Evolutionary conservation across 2,113 vertebrate species (phyloP).

Genomic region (Malaclemys terrapin): DNA sequence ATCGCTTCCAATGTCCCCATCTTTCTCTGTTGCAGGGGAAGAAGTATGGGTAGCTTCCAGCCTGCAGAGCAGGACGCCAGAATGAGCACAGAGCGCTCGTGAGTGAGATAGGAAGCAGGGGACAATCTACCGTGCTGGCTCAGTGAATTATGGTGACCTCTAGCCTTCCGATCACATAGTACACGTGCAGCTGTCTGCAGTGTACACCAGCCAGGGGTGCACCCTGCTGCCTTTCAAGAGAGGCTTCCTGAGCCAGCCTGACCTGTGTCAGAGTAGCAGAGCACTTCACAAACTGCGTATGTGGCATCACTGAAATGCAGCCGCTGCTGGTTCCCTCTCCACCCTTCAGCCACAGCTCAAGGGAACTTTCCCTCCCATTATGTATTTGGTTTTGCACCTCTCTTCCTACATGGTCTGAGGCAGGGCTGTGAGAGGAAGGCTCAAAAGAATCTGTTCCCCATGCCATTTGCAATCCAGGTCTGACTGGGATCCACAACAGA

Average conservation of each 20-base stretch:
- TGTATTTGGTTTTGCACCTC: not conserved
- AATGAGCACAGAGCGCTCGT: not conserved
- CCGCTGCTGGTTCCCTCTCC: not conserved
- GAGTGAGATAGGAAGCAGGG: not conserved
- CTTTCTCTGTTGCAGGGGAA: not conserved
- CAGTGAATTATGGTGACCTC: not conserved
- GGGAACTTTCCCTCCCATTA: not conserved
- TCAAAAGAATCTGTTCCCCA: not conserved
- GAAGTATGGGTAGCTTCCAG: not conserved
- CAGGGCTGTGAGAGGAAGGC: not conserved
- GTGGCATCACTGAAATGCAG: not conserved
- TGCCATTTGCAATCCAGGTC: not conserved
- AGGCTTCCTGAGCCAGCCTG: not conserved
- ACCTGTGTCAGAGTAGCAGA: not conserved
- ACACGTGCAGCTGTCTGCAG: not conserved
- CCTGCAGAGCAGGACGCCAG: not conserved
- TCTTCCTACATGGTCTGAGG: not conserved
- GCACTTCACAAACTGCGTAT: not conserved
- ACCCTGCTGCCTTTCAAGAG: rapidly evolving
- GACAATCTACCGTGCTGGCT: not conserved
- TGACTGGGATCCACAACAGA: not conserved
- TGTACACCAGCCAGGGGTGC: rapidly evolving
- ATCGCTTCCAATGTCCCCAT: not conserved
- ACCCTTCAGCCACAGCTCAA: not conserved
- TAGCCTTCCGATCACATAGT: not conserved